These are phyloP conservation scores for Homarus americanus DNA, from an alignment of 1,140 invertebrate genomes.

Conservation along the genomic window DNA sequence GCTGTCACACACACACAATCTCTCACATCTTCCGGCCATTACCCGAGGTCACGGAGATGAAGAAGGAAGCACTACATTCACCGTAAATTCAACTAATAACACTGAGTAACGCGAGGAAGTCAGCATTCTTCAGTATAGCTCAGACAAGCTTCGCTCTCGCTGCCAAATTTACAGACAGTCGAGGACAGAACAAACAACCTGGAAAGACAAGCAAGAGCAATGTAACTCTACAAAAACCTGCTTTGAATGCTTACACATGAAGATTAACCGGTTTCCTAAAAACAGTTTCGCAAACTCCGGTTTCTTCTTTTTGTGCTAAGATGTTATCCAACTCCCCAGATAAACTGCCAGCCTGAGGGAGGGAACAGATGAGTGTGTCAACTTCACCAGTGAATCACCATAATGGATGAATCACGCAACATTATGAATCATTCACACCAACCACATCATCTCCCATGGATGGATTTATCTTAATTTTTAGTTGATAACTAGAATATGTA, in stretches of 20 bases:
- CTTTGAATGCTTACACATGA: neutral
- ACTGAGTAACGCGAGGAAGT: neutral
- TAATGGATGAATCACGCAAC: too few species aligned
- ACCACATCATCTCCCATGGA: too few species aligned
- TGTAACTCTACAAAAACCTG: neutral
- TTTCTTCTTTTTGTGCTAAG: neutral
- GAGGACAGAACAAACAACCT: too few species aligned
- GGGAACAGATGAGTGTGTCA: too few species aligned
- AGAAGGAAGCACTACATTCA: neutral
- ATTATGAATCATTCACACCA: too few species aligned
- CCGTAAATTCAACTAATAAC: neutral
- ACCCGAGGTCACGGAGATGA: neutral
- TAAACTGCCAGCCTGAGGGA: neutral
- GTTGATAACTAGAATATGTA: too few species aligned
- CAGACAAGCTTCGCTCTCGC: neutral
- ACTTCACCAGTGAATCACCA: too few species aligned
- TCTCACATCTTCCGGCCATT: conserved; percentile 4
- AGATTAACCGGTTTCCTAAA: neutral
- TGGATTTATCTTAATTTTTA: too few species aligned
- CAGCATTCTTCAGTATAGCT: neutral
- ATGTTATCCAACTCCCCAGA: neutral
- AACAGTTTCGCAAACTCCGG: neutral
- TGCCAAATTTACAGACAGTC: too few species aligned
- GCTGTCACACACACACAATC: neutral
- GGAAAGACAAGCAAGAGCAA: too few species aligned